Evolutionary conservation across 2,888 invertebrate species (phyloP).

Genomic region (Brachynemurus nebulosus): DNA sequence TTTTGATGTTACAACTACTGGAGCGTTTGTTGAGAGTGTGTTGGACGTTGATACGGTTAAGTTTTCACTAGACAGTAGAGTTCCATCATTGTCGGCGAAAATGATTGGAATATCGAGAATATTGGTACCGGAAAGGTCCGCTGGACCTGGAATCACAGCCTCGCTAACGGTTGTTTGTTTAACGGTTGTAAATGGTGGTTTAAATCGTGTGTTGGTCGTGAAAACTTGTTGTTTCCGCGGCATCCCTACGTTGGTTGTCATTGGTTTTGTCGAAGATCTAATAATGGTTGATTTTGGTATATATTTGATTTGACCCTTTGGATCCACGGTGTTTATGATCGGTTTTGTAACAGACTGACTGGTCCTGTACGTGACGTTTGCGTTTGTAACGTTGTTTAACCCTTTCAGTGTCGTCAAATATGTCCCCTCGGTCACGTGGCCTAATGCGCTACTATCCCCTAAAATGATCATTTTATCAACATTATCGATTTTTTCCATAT

Average conservation of each 20-base stretch:
- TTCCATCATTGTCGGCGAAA: conserved; percentile 40
- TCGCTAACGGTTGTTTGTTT: neutral
- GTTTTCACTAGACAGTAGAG: conserved; percentile 8
- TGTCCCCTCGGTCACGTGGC: neutral
- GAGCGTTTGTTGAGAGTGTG: conserved; percentile 5
- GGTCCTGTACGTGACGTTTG: neutral
- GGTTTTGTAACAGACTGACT: neutral
- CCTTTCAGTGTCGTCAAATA: conserved; percentile 1
- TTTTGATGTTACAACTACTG: conserved; percentile 14
- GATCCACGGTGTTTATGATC: neutral
- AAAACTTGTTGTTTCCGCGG: conserved; percentile 5
- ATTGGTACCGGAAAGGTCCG: conserved; percentile 37
- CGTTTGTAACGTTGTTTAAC: neutral
- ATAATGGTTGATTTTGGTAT: conserved; percentile 3
- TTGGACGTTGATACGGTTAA: conserved; percentile 7
- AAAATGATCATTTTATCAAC: conserved; percentile 9
- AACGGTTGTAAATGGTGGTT: neutral
- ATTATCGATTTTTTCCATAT: neutral
- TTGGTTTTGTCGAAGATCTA: conserved; percentile 4
- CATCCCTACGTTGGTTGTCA: neutral
- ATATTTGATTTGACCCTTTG: conserved; percentile 4
- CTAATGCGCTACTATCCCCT: conserved; percentile 1
- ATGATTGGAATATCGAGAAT: conserved; percentile 52
- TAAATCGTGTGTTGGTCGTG: conserved; percentile 4
- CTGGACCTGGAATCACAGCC: conserved; percentile 18